A percentile compares a stretch with the other conserved stretches of the same genome.
phyloP scores from a whole-genome alignment of 1,140 invertebrate genomes.

The Bombus superbus region DNA sequence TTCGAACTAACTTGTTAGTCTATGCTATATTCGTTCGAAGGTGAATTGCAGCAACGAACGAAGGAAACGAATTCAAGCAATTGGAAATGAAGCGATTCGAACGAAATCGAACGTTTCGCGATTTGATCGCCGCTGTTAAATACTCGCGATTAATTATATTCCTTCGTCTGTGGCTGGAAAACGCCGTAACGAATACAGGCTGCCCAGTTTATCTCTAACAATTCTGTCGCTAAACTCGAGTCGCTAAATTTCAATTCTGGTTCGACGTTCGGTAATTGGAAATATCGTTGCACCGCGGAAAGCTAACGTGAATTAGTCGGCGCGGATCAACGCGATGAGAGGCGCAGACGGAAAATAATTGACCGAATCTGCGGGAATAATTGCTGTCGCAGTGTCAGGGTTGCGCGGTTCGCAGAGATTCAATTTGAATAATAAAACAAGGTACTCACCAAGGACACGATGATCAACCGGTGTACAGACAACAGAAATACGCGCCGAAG shows the following conservation, averaged over 20 bases:
- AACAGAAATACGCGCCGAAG: neutral
- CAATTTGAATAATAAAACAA: slow-evolving; percentile 26
- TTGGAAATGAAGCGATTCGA: too few relatives aligned
- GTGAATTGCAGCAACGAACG: too few relatives aligned
- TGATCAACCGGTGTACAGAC: neutral
- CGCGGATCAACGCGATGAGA: neutral
- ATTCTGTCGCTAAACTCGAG: neutral
- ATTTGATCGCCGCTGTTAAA: too few relatives aligned
- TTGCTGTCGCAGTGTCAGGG: neutral
- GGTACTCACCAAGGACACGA: slow-evolving; percentile 36
- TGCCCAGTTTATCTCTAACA: neutral
- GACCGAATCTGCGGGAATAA: neutral
- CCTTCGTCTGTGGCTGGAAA: neutral
- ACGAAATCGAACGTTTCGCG: too few relatives aligned
- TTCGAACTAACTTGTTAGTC: too few relatives aligned
- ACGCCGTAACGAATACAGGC: neutral
- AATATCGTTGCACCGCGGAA: neutral
- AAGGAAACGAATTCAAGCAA: too few relatives aligned
- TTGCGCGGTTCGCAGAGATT: neutral
- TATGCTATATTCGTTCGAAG: too few relatives aligned
- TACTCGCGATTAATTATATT: neutral
- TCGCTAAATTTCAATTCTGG: neutral
- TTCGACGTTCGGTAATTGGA: neutral
- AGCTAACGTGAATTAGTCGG: neutral
- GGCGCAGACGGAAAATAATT: neutral